Evolutionary conservation across 2,797 vertebrate species (phyloP).

Genomic region (Clarias fuscus): DNA sequence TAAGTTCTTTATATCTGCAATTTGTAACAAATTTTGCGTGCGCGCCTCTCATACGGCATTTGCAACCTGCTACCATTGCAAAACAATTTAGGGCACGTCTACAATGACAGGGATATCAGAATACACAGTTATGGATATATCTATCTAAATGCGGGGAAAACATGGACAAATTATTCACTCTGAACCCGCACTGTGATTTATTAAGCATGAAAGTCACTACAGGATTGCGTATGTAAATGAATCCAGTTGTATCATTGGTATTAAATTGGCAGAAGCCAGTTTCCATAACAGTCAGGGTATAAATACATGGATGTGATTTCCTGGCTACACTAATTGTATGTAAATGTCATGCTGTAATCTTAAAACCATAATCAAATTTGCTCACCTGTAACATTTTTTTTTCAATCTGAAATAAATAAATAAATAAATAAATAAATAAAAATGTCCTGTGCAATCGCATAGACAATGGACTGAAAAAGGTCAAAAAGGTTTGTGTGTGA

Average conservation of each 20-base stretch:
- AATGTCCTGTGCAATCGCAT: background rate
- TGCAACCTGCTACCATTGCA: background rate
- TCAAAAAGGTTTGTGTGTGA: background rate
- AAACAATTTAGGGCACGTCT: background rate
- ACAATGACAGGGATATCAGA: background rate
- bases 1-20: background rate
- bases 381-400: background rate
- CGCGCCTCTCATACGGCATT: background rate
- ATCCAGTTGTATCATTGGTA: constrained; percentile 2
- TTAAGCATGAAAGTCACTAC: constrained; percentile 14
- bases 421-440: no score
- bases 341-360: background rate
- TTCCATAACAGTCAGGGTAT: background rate
- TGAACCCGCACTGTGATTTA: constrained; percentile 35
- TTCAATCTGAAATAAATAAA: background rate
- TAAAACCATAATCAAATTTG: background rate
- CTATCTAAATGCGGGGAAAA: background rate
- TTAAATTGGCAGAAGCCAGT: constrained; percentile 3
- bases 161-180: constrained; percentile 43
- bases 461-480: background rate
- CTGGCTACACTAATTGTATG: background rate
- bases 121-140: background rate
- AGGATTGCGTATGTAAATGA: constrained; percentile 1
- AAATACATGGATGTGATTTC: background rate
- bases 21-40: background rate